phyloP scores from a whole-genome alignment of 2,888 invertebrate genomes.

The Ptychoptera albimana region DNA sequence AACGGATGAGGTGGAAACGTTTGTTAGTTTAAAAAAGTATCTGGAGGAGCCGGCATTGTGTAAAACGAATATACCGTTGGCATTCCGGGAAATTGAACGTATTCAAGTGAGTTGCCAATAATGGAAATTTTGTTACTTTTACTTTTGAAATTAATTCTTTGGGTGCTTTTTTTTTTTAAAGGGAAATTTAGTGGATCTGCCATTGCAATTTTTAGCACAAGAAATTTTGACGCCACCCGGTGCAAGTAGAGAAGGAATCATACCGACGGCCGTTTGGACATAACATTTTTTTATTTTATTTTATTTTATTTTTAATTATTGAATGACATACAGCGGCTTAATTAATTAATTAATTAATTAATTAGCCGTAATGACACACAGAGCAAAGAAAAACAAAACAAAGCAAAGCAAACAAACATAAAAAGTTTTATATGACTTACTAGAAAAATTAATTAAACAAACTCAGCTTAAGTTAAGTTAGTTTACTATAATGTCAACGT shows the following conservation, averaged over 20 bases:
- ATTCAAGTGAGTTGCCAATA: conserved; percentile 52
- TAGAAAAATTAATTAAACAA: too few relatives aligned
- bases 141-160: too few relatives aligned
- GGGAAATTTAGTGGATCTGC: conserved; percentile 80
- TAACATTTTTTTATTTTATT: conserved; percentile 25
- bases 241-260: conserved; percentile 75
- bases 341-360: neutral
- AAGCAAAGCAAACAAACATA: neutral
- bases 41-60: conserved; percentile 58
- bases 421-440: too few relatives aligned
- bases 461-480: too few relatives aligned
- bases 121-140: too few relatives aligned
- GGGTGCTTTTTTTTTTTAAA: too few relatives aligned
- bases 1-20: conserved; percentile 62
- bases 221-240: conserved; percentile 73
- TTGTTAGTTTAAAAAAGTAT: conserved; percentile 59
- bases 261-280: conserved; percentile 89
- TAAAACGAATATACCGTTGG: conserved; percentile 52
- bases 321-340: too few relatives aligned
- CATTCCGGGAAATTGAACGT: conserved; percentile 53
- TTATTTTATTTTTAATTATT: neutral
- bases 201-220: conserved; percentile 73
- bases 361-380: neutral
- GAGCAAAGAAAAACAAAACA: neutral
- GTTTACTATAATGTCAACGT: too few relatives aligned